phyloP scores from a whole-genome alignment of 2,888 invertebrate genomes.

The Lasioglossum marginatum region DNA sequence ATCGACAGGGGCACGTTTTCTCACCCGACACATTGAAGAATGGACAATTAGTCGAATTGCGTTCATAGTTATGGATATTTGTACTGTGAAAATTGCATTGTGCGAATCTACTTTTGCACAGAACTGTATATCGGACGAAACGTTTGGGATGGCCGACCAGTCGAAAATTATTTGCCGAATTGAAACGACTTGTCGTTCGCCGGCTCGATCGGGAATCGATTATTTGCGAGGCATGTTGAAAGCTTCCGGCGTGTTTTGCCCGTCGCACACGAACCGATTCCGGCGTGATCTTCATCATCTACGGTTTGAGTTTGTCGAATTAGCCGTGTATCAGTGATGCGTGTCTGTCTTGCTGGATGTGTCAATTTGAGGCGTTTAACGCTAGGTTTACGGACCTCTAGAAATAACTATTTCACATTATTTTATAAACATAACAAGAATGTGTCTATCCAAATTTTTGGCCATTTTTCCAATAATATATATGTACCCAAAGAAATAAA shows the following conservation, averaged over 20 bases:
- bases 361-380: neutral
- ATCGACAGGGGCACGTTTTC: neutral
- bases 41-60: neutral
- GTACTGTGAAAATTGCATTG: neutral
- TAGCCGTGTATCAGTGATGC: neutral
- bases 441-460: too few species aligned
- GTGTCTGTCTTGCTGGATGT: neutral
- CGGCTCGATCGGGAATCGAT: neutral
- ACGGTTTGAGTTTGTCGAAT: neutral
- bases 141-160: neutral
- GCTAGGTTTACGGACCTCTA: too few species aligned
- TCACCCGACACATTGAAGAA: neutral
- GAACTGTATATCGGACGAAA: conserved; percentile 16
- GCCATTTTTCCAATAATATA: too few species aligned
- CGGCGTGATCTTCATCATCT: neutral
- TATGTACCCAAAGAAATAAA: too few species aligned
- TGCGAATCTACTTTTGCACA: neutral
- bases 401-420: too few species aligned
- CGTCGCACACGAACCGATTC: neutral
- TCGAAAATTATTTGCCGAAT: neutral
- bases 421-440: too few species aligned
- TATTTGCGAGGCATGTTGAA: neutral
- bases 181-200: conserved; percentile 1
- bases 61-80: neutral
- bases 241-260: neutral